Base-by-base conservation (phyloP, 2,888 invertebrate species). In the Subacronicta megacephala region DNA sequence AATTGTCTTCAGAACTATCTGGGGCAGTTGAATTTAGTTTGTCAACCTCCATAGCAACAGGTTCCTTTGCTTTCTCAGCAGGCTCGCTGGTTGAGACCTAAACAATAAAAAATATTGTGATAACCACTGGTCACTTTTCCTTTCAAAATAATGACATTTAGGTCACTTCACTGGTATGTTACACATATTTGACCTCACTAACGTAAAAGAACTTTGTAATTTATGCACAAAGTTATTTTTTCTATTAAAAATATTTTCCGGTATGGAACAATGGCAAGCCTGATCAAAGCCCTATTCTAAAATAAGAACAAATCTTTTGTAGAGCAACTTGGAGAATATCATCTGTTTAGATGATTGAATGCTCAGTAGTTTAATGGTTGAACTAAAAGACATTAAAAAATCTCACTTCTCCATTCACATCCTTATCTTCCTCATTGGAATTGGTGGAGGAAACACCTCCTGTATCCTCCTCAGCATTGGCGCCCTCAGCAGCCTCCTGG, bases 371-470 rank as follows among this genome's bases (percentile, higher is more conserved):
- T 23, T 7, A 23, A 23, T 23, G 23, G 7, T 7, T 7, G 9
- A 23, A 23, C 23, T 1, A 9, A 23, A 23, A 10, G 10, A 9
- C 13, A 20, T 23, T 38, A 12, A 40, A 46, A 17, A n/a, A 37
- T 56, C 65, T 76, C 76, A 93, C 94, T 87, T 91, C 93, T 79
- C 93, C 94, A 87, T 94, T 94, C 10, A 86, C 59, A 62, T 90
- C 89, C 68, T 92, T 93, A 52, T 91, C 92, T 51, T 84, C 88
- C 35, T 90, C 91, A 76, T 89, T 88, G 2, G 80, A 84, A 67
- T 93, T 94, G 7, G 93, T 91, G 10, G 95, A 94, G 0, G 95
- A 94, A n/a, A 94, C 94, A 38, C 93, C 93, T 17, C 89, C 90
- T 56, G 95, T 83, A 66, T 93, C 94, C 31, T 92, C 92, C 9